These are phyloP conservation scores for Orestias chungarensis DNA, from an alignment of 2,797 vertebrate species.

Conservation along the genomic window DNA sequence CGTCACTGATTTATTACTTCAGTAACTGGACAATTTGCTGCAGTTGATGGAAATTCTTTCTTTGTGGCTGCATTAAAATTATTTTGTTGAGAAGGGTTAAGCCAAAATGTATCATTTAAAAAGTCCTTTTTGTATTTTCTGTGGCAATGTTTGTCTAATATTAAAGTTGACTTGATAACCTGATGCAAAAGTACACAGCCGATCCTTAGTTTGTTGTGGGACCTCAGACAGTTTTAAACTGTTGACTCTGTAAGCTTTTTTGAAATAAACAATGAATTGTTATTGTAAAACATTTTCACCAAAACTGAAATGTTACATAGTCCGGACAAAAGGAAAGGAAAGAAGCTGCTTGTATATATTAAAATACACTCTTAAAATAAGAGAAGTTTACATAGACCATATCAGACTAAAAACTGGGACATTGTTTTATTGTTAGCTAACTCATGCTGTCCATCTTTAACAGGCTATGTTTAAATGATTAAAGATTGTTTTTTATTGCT, in stretches of 20 bases:
- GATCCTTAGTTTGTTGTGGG: not conserved
- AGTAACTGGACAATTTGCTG: too few species aligned
- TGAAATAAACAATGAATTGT: not conserved
- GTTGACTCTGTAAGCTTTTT: not conserved
- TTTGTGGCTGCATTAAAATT: not conserved
- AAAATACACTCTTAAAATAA: slow-evolving; percentile 71
- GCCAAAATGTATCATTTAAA: not conserved
- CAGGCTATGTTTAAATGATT: too few species aligned
- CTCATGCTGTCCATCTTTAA: not conserved
- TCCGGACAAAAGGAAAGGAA: slow-evolving; percentile 63
- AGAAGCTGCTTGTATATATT: slow-evolving; percentile 70
- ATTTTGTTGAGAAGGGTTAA: not conserved
- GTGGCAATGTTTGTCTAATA: not conserved
- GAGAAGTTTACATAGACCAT: slow-evolving; percentile 73
- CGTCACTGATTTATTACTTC: not conserved
- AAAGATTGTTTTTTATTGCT: too few species aligned
- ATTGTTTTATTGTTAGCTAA: slow-evolving; percentile 16
- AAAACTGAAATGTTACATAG: slow-evolving; percentile 34
- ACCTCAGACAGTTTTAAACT: not conserved
- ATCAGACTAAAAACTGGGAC: slow-evolving; percentile 58
- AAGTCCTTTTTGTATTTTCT: not conserved
- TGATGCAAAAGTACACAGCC: not conserved
- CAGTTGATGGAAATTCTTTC: not conserved
- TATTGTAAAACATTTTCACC: not conserved
- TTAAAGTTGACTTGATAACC: not conserved